Percentiles rank a stretch among this genome's conserved stretches.
Conservation (phyloP, 2,113 vertebrate species). For the Regulus satrapa region DNA sequence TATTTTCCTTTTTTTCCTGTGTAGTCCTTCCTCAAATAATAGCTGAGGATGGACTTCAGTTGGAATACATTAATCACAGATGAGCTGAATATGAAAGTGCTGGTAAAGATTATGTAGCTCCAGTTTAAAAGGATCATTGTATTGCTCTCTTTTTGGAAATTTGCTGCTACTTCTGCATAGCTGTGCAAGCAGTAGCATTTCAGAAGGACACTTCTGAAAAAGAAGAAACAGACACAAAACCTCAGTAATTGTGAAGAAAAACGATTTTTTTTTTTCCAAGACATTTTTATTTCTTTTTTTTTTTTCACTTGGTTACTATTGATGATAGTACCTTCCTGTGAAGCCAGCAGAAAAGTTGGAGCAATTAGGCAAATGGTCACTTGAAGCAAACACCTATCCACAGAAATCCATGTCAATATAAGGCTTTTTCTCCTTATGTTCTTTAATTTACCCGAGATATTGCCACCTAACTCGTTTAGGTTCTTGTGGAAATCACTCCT, state of each 20-base stretch:
- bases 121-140: not conserved
- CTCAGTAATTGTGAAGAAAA: not conserved
- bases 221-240: not conserved
- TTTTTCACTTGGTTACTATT: not conserved
- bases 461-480: not conserved
- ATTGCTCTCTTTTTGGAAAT: not conserved
- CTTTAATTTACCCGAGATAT: not conserved
- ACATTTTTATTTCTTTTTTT: not conserved
- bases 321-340: not conserved
- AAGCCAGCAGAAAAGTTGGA: not conserved
- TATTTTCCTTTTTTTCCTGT: not conserved
- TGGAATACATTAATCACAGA: not conserved
- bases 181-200: not conserved
- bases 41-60: not conserved
- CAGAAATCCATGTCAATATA: not conserved
- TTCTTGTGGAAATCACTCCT: not conserved
- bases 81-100: not conserved
- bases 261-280: not conserved
- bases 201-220: accelerated
- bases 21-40: not conserved
- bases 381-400: not conserved
- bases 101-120: not conserved
- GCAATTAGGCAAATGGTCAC: accelerated
- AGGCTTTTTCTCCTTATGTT: not conserved
- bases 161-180: not conserved